Evolutionary conservation across 2,113 vertebrate species (phyloP).

Genomic region (Chaetops frenatus): DNA sequence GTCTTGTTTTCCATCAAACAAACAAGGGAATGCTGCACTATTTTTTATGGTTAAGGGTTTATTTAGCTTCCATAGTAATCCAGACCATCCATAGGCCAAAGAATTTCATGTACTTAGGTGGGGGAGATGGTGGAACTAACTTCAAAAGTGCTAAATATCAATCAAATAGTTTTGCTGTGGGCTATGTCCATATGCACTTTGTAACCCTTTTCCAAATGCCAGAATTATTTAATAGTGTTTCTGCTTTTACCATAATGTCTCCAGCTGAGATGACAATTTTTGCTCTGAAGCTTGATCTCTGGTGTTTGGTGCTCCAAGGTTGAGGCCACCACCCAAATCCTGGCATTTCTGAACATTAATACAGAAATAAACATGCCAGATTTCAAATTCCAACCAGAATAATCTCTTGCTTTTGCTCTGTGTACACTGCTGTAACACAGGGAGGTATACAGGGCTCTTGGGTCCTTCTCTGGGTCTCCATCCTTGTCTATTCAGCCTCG

Average conservation of each 20-base stretch:
- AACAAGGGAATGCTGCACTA: not conserved
- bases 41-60: not conserved
- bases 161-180: not conserved
- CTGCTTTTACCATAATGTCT: not conserved
- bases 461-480: not conserved
- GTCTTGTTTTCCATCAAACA: conserved; percentile 31
- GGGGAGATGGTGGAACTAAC: not conserved
- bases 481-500: not conserved
- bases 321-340: not conserved
- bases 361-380: not conserved
- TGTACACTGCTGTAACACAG: fast-evolving
- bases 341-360: not conserved
- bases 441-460: not conserved
- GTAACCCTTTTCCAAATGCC: not conserved
- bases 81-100: not conserved
- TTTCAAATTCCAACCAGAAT: not conserved
- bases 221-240: not conserved
- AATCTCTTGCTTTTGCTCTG: not conserved
- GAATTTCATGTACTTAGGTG: not conserved
- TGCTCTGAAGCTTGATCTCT: not conserved
- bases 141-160: not conserved
- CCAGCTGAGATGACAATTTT: not conserved
- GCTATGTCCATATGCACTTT: not conserved
- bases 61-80: not conserved
- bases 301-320: not conserved